Base-by-base conservation (phyloP, 2,888 invertebrate species). In the Marasmarcha lunaedactyla region DNA sequence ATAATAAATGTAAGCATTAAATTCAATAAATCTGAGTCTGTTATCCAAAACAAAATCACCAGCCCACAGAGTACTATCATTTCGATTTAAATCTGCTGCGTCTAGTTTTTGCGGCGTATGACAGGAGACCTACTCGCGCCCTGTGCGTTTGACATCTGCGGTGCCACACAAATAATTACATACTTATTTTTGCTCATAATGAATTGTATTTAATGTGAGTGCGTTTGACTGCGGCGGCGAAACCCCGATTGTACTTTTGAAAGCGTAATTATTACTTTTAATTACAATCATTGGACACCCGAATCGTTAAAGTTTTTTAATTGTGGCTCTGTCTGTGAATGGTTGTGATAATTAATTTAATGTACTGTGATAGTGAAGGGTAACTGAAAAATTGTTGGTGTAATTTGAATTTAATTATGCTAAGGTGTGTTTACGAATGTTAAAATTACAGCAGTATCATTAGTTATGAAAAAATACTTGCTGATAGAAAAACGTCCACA, bases 111-210 rank as follows among this genome's bases (percentile, higher is more conserved):
- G 77, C 59, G 78, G 76, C 65, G 62, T 55, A 51, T 66, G 69
- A 68, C 67, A 60, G 46, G 54, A 56, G 55, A 46, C 48, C 4
- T 7, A 20, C 7, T 45, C 51, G 57, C 51, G 54, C 55, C 51
- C 61, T 52, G 52, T 63, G 69, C 72, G 64, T 63, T 60, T 76
- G 79, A 78, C 78, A 59, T 62, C 51, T 65, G 72, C 54, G 72
- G 59, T 54, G 49, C 41, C 48, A 51, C 48, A 52, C 64, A 66
- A 67, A 76, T 72, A 76, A 77, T 79, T 74, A 72, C 70, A 73
- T 69, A 55, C 69, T 70, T 71, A 78, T 83, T 81, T 81, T 81
- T 81, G 78, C 64, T 79, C 70, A 78, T 83, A 79, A 81, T 77
- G 76, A 77, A 72, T 74, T 64, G 68, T 58, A 62, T 68, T 69